Conservation (phyloP, 2,888 invertebrate species). For the Girardia tigrina region DNA sequence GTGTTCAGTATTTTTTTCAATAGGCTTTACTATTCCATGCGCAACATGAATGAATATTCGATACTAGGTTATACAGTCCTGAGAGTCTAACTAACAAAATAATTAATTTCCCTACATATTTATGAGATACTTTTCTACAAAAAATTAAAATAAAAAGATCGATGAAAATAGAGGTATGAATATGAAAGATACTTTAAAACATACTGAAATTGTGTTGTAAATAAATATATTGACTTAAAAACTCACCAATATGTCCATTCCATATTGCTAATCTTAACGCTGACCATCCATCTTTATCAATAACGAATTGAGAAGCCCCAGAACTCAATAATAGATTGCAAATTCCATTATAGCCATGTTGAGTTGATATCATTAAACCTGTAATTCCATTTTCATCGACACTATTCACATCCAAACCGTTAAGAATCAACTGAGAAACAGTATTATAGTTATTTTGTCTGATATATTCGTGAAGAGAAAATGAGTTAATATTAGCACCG, state of each 20-base stretch:
- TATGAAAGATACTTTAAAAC: no score
- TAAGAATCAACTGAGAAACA: constrained; percentile 33
- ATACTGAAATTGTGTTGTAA: no score
- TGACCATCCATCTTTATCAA: constrained; percentile 52
- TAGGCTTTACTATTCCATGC: no score
- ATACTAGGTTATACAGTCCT: no score
- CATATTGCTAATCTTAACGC: constrained; percentile 69
- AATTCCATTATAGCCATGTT: constrained; percentile 44
- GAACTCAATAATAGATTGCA: constrained; percentile 51
- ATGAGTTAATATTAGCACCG: not conserved
- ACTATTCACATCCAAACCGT: constrained; percentile 36
- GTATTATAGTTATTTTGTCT: constrained; percentile 28
- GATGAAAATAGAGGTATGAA: no score
- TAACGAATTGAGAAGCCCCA: constrained; percentile 50
- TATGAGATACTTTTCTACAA: no score
- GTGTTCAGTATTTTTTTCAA: no score
- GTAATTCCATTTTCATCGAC: constrained; percentile 58
- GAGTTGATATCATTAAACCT: constrained; percentile 62
- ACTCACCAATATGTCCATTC: constrained; percentile 69
- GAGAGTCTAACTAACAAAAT: no score
- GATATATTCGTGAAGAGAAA: not conserved
- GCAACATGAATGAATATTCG: no score
- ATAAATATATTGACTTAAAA: no score
- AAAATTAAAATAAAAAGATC: no score
- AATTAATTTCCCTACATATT: no score